phyloP scores from a whole-genome alignment of 35 echinoderm and acorn worm species.

The Apostichopus japonicus region DNA sequence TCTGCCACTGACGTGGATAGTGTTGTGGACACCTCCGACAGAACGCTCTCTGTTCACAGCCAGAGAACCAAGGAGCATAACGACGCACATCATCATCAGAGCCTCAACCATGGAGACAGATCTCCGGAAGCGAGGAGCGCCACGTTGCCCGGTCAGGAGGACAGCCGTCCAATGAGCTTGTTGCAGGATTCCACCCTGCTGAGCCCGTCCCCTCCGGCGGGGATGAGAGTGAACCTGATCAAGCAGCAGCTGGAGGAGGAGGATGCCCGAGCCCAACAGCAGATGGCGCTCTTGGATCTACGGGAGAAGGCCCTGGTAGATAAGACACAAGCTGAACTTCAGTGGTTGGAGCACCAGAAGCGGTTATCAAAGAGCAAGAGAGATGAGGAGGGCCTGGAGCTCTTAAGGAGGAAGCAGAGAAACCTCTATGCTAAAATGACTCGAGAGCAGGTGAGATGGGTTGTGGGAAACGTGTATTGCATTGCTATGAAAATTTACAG shows the following conservation, averaged over 20 bases:
- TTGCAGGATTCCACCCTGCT: constrained; percentile 14
- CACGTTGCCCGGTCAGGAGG: not conserved
- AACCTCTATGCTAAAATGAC: constrained; percentile 67
- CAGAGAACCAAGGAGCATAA: not conserved
- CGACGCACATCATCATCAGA: not conserved
- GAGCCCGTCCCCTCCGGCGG: constrained; percentile 42
- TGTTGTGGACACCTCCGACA: constrained; percentile 32
- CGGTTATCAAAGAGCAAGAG: constrained; percentile 68
- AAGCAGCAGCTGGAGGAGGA: constrained; percentile 90
- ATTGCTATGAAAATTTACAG: too few relatives aligned
- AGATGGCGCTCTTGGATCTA: constrained; percentile 74
- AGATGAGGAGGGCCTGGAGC: constrained; percentile 66
- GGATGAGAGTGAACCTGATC: constrained; percentile 66
- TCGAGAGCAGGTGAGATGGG: constrained; percentile 76
- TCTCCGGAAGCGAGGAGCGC: constrained; percentile 10
- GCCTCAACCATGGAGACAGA: not conserved
- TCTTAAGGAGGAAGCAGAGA: constrained; percentile 73
- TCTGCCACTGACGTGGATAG: constrained; percentile 55
- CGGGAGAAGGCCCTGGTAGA: constrained; percentile 87
- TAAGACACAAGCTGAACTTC: constrained; percentile 91
- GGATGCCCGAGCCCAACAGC: constrained; percentile 81
- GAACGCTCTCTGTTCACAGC: not conserved
- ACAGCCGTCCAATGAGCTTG: too few relatives aligned
- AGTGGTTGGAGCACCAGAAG: constrained; percentile 97
- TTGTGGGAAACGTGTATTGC: too few relatives aligned